Evolutionary conservation across 2,888 invertebrate species (phyloP).

Genomic region (Alentia gelatinosa): DNA sequence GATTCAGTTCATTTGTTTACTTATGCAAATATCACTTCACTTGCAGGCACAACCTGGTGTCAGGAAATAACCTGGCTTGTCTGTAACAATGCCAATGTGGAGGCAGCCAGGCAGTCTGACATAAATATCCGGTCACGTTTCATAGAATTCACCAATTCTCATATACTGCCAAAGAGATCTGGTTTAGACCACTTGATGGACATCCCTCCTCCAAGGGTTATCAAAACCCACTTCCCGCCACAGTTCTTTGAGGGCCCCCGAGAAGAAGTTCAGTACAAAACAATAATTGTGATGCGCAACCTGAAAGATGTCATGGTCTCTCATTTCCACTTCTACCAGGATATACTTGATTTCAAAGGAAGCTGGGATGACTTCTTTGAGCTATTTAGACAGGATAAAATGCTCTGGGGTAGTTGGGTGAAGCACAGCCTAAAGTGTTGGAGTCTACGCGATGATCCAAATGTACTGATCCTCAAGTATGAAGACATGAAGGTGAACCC

Average conservation of each 20-base stretch:
- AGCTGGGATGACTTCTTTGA: conserved; percentile 43
- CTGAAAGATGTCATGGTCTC: conserved; percentile 38
- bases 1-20: background rate
- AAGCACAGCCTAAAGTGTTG: conserved; percentile 2
- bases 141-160: background rate
- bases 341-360: background rate
- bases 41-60: conserved; percentile 31
- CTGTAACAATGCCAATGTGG: background rate
- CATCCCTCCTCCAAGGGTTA: background rate
- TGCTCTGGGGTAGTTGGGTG: conserved; percentile 11
- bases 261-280: background rate
- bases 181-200: background rate
- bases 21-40: background rate
- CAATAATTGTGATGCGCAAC: conserved; percentile 25
- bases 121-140: background rate
- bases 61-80: background rate
- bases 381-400: background rate
- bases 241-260: background rate
- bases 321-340: conserved; percentile 8
- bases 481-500: conserved; percentile 13
- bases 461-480: conserved; percentile 19
- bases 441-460: conserved; percentile 21
- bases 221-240: conserved; percentile 28
- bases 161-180: background rate
- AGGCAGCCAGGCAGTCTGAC: background rate